phyloP scores from a whole-genome alignment of 2,113 vertebrate genomes.

The Etheostoma spectabile region DNA sequence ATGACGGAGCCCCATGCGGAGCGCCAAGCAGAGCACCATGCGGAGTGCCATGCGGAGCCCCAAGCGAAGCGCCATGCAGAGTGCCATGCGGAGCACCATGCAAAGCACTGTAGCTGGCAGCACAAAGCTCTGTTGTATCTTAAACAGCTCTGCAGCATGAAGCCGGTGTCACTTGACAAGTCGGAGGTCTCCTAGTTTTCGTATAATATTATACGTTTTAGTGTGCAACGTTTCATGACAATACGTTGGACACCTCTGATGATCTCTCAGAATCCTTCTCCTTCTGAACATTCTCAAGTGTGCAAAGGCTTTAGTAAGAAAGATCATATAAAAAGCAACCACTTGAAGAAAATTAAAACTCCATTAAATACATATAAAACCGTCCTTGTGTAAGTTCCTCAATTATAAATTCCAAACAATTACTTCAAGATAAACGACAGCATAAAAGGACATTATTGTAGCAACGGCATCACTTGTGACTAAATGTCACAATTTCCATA shows the following conservation, averaged over 20 bases:
- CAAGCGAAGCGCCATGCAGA: no score
- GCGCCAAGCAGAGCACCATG: no score
- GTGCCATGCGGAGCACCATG: no score
- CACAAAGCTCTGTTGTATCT: no score
- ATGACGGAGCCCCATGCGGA: no score
- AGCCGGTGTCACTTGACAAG: no score
- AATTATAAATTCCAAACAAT: not conserved
- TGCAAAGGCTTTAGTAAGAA: constrained; percentile 12
- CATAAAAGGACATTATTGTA: not conserved
- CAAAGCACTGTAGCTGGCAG: no score
- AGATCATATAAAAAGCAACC: constrained; percentile 16
- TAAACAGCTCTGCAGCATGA: no score
- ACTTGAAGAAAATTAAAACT: constrained; percentile 29
- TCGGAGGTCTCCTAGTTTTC: no score
- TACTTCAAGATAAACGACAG: constrained; percentile 4
- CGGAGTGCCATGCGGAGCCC: no score
- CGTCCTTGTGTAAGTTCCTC: not conserved
- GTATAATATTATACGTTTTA: no score
- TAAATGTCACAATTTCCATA: not conserved
- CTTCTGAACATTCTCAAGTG: constrained; percentile 19
- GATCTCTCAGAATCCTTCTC: constrained; percentile 5
- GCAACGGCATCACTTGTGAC: not conserved
- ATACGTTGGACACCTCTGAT: constrained; percentile 9
- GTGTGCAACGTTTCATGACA: no score
- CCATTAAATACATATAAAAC: constrained; percentile 22